Conservation (phyloP, 2,797 vertebrate genomes). For the Coendou prehensilis region DNA sequence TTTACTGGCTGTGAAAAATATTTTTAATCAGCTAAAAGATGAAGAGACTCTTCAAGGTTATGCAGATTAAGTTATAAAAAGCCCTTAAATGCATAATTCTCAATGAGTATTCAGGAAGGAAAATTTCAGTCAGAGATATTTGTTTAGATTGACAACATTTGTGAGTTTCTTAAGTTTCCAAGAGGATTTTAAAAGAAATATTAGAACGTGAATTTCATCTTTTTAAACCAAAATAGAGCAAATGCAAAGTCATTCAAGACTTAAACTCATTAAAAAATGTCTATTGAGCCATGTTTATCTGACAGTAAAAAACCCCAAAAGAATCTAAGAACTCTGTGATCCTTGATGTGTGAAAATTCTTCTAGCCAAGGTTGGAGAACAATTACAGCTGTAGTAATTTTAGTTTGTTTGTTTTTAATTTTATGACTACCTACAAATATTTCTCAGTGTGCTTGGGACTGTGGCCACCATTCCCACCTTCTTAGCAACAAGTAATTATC, state of each 20-base stretch:
- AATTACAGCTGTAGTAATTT: conserved; percentile 23
- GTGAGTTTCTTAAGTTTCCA: conserved; percentile 65
- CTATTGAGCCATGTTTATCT: not conserved
- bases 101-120: conserved; percentile 68
- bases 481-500: conserved; percentile 32
- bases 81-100: conserved; percentile 72
- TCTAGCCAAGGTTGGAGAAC: not conserved
- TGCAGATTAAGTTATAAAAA: conserved; percentile 85
- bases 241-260: conserved; percentile 61
- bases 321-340: not conserved
- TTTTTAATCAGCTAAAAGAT: conserved; percentile 87
- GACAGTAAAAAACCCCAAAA: not conserved
- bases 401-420: conserved; percentile 30
- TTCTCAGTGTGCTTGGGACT: conserved; percentile 25
- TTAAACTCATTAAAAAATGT: conserved; percentile 59
- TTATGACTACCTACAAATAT: not conserved
- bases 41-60: conserved; percentile 88
- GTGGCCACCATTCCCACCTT: not conserved
- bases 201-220: conserved; percentile 66
- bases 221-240: conserved; percentile 40
- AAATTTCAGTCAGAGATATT: conserved; percentile 76
- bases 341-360: not conserved
- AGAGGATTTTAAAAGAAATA: conserved; percentile 68
- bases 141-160: conserved; percentile 77
- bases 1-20: conserved; percentile 87